Evolutionary conservation across 2,797 vertebrate species (phyloP).

Genomic region (Chromobotia macracanthus): DNA sequence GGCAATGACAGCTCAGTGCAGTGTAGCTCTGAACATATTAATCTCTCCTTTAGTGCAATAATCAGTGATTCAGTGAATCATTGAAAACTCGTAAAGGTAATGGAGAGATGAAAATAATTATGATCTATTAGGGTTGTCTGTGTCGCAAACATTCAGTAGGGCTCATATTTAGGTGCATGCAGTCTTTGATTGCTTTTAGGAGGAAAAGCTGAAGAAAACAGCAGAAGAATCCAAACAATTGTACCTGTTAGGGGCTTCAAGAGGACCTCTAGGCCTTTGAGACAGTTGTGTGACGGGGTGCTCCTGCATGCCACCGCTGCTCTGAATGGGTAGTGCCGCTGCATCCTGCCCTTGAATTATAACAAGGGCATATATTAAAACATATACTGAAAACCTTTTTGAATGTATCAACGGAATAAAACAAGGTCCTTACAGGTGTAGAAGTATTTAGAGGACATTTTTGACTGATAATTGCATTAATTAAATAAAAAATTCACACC

Average conservation of each 20-base stretch:
- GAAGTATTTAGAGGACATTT: neutral
- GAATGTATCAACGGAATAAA: too few species aligned
- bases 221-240: neutral
- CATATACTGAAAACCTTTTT: too few species aligned
- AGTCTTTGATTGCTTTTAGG: neutral
- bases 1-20: neutral
- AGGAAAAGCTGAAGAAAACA: neutral
- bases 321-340: neutral
- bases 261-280: constrained; percentile 15
- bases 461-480: constrained; percentile 5
- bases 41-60: neutral
- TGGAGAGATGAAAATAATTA: too few species aligned
- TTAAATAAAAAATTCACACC: constrained; percentile 64
- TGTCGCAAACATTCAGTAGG: neutral
- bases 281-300: neutral
- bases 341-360: neutral
- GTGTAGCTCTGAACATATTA: neutral
- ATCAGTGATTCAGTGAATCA: too few species aligned
- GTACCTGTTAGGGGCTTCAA: constrained; percentile 28
- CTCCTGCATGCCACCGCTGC: neutral
- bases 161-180: neutral
- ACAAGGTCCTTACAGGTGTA: too few species aligned
- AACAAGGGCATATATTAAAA: neutral
- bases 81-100: too few species aligned
- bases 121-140: too few species aligned